phyloP scores from a whole-genome alignment of 2,113 vertebrate genomes.

The Malurus cyaneus region DNA sequence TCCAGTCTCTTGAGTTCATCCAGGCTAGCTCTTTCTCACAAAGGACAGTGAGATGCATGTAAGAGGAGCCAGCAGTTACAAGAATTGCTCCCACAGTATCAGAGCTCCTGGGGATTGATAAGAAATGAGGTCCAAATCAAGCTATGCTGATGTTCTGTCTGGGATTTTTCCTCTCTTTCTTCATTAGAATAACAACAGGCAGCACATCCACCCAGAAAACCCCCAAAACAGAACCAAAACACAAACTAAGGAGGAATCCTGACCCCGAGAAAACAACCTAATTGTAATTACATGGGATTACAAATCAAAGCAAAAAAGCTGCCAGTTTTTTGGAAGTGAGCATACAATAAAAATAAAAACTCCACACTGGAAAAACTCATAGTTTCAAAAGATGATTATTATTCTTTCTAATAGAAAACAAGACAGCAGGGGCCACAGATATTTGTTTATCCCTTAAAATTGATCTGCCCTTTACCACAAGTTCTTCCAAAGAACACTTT shows the following conservation, averaged over 20 bases:
- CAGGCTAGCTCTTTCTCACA: background rate
- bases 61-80: background rate
- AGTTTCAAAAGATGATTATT: slow-evolving; percentile 11
- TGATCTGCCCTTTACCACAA: slow-evolving; percentile 47
- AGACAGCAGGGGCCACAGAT: slow-evolving; percentile 52
- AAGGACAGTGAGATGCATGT: background rate
- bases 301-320: background rate
- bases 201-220: background rate
- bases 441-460: slow-evolving; percentile 67
- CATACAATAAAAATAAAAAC: slow-evolving; percentile 10
- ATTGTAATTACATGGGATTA: slow-evolving; percentile 28
- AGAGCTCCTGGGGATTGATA: background rate
- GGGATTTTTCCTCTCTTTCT: background rate
- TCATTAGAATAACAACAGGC: background rate
- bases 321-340: background rate
- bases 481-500: slow-evolving; percentile 36
- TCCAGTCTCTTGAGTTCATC: background rate
- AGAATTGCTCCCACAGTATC: background rate
- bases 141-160: background rate
- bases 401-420: slow-evolving; percentile 47
- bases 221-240: background rate
- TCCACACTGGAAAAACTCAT: background rate
- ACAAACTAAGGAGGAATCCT: background rate
- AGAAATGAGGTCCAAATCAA: background rate
- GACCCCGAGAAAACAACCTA: background rate